phyloP scores from a whole-genome alignment of 2,113 vertebrate genomes.

The Pseudopodoces humilis region DNA sequence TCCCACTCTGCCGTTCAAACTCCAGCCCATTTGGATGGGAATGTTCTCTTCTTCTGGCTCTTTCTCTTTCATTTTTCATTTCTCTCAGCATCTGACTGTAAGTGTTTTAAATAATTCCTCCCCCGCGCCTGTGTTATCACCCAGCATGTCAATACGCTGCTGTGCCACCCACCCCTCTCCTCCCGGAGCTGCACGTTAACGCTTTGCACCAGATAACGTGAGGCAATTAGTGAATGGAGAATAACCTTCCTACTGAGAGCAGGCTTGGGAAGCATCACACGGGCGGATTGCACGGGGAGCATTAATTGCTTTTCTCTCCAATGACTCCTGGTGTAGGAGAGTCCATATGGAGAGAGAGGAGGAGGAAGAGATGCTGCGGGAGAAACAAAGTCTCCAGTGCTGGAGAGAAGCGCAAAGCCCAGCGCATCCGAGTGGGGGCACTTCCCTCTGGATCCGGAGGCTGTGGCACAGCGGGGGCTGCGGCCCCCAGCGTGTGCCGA shows the following conservation, averaged over 20 bases:
- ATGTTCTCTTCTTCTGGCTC: background rate
- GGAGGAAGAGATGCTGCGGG: conserved; percentile 11
- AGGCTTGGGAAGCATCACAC: background rate
- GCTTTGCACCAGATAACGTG: background rate
- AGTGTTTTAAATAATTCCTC: conserved; percentile 46
- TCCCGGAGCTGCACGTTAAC: background rate
- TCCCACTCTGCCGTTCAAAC: fast-evolving
- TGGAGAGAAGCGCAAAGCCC: background rate
- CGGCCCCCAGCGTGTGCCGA: background rate
- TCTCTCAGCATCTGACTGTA: background rate
- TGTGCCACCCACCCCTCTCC: conserved; percentile 56
- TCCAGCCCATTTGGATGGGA: background rate
- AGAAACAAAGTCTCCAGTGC: background rate
- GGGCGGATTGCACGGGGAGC: background rate
- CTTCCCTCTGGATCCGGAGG: background rate
- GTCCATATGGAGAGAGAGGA: conserved; percentile 46
- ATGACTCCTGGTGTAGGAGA: conserved; percentile 39
- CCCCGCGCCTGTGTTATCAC: conserved; percentile 39
- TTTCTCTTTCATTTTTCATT: background rate
- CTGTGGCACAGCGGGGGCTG: background rate
- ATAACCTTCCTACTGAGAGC: background rate
- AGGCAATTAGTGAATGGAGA: conserved; percentile 67
- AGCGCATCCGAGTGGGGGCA: background rate
- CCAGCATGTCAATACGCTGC: background rate
- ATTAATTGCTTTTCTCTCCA: conserved; percentile 25